phyloP scores from a whole-genome alignment of 2,888 invertebrate genomes.

The Hyppa rectilinea region DNA sequence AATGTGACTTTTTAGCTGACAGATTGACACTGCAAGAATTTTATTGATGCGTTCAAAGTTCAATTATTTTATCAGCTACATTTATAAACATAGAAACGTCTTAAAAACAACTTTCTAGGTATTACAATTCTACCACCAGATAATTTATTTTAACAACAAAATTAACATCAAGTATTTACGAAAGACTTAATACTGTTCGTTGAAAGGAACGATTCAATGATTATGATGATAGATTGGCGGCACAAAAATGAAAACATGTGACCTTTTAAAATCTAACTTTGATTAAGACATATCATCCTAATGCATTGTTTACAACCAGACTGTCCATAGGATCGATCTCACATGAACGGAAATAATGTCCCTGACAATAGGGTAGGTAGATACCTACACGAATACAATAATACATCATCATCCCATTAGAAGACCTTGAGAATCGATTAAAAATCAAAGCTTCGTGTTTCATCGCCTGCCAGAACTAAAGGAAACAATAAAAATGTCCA shows the following conservation, averaged over 20 bases:
- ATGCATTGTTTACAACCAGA: neutral
- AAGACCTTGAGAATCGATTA: slow-evolving; percentile 49
- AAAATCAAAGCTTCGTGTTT: slow-evolving; percentile 26
- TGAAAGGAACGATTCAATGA: neutral
- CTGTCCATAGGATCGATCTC: neutral
- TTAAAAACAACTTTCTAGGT: neutral
- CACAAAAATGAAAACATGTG: too few species aligned
- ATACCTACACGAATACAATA: neutral
- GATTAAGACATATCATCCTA: too few species aligned
- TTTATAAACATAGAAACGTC: neutral
- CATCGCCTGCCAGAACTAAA: slow-evolving; percentile 25
- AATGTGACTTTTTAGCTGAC: neutral
- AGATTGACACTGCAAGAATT: neutral
- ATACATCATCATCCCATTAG: slow-evolving; percentile 11
- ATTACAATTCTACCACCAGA: neutral
- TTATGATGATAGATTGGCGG: neutral
- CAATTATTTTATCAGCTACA: neutral
- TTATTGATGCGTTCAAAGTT: slow-evolving; percentile 15
- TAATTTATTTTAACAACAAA: neutral
- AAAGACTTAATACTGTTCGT: neutral
- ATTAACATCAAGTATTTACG: neutral
- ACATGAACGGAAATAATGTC: neutral
- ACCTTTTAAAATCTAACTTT: neutral
- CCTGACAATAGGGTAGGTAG: neutral
- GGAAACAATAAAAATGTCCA: slow-evolving; percentile 38